Evolutionary conservation across 1,140 invertebrate species (phyloP).

Genomic region (Caenorhabditis latens): DNA sequence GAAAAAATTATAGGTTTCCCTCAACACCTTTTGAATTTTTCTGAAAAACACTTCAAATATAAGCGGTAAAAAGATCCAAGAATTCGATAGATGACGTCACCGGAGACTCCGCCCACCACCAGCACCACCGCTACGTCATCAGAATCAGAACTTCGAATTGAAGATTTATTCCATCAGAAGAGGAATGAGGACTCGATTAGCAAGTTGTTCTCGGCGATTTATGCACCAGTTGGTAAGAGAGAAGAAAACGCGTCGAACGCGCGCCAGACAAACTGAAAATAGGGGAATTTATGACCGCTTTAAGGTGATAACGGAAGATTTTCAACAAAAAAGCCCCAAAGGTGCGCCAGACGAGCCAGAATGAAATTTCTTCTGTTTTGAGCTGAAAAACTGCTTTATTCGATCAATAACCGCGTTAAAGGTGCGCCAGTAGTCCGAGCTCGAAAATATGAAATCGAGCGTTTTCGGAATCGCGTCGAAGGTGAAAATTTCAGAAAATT

Average conservation of each 20-base stretch:
- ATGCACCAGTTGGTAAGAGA: slow-evolving; percentile 33
- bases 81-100: neutral
- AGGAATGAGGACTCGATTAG: neutral
- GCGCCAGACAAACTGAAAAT: neutral
- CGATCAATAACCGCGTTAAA: no score
- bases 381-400: no score
- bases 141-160: neutral
- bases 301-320: no score
- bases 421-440: no score
- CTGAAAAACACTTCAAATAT: neutral
- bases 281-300: no score
- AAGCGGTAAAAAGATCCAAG: neutral
- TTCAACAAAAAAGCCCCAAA: no score
- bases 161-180: slow-evolving; percentile 50
- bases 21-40: no score
- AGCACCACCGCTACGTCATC: neutral
- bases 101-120: neutral
- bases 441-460: no score
- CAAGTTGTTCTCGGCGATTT: slow-evolving; percentile 9
- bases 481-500: neutral
- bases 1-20: no score
- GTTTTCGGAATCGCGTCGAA: no score
- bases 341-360: no score
- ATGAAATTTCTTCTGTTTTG: no score
- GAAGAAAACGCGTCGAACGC: neutral